These are phyloP conservation scores for Hypanus sabinus DNA, from an alignment of 2,113 vertebrate species.

Conservation along the genomic window DNA sequence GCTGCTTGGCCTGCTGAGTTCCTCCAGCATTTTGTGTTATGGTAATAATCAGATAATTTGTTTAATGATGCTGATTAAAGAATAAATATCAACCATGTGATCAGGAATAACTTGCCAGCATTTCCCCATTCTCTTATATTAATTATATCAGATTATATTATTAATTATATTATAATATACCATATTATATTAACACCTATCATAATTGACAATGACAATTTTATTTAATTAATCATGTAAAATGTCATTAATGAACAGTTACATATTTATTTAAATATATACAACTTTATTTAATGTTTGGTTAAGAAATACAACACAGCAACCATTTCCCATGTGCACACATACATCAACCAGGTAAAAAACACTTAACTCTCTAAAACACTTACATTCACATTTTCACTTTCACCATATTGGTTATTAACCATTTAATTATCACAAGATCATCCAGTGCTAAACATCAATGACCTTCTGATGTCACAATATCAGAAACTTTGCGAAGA, in stretches of 20 bases:
- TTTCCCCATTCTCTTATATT: no score
- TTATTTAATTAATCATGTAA: no score
- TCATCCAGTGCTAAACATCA: not conserved
- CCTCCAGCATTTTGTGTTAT: no score
- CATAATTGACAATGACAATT: not conserved
- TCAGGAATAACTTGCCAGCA: not conserved
- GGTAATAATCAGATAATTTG: no score
- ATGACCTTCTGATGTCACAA: not conserved
- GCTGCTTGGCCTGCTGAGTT: no score
- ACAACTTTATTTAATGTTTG: constrained; percentile 15
- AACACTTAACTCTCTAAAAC: not conserved
- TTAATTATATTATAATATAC: no score
- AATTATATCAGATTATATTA: no score
- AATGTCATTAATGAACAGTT: not conserved
- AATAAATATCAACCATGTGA: not conserved
- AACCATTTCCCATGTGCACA: not conserved
- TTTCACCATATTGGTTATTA: not conserved
- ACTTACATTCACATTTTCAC: not conserved
- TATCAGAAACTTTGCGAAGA: not conserved
- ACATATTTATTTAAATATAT: not conserved
- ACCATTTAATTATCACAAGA: not conserved
- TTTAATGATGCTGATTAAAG: not conserved
- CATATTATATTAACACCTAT: not conserved
- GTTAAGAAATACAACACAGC: constrained; percentile 28
- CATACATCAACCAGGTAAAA: not conserved